Evolutionary conservation across 2,797 vertebrate genomes (phyloP), one percentile per base, ranked within the genome.

Genomic region (Hypotaenidia philippensis): DNA sequence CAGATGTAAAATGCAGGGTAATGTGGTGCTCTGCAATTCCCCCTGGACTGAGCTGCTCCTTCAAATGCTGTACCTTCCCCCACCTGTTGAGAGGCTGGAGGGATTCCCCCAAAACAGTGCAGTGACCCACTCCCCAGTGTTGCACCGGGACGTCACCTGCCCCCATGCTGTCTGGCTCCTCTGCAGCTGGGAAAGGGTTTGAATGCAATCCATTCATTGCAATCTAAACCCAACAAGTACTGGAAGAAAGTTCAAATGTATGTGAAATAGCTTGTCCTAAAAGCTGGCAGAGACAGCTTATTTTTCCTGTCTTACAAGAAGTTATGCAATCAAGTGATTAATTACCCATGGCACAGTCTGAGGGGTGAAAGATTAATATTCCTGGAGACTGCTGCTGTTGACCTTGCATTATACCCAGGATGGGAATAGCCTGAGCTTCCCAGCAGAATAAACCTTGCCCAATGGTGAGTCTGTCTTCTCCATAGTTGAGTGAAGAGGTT

Each of bases 291-390:
- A 95, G 71, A 81, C 91, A 92, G 94, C 93, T 94, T 96, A 96
- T 97, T 97, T 97, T 97, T 97, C 96, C 96, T 96, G 96, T 89
- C 93, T 97, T 96, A 97, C 96, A 96, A 97, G 96, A 97, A 97
- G 95, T 97, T 96, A 96, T 94, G 96, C 96, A 97, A 97, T 95
- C 94, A 93, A 94, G 93, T 96, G 95, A 97, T 97, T 97, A 96
- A 97, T 97, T 96, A 96, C 93, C 95, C 94, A 0, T 96, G 95
- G 96, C 96, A 96, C 50, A 25, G 94, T 84, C 95, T 93, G 77
- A 97, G 95, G 69, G 96, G 96, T 96, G 95, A 97, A 96, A 97
- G 96, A 97, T 95, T 96, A 96, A 95, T 97, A 97, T 94, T 97
- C 94, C 95, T 96, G 96, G 95, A 97, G 94, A 80, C 95, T 93